phyloP scores from a whole-genome alignment of 2,888 invertebrate species.

The Eremobia ochroleuca region DNA sequence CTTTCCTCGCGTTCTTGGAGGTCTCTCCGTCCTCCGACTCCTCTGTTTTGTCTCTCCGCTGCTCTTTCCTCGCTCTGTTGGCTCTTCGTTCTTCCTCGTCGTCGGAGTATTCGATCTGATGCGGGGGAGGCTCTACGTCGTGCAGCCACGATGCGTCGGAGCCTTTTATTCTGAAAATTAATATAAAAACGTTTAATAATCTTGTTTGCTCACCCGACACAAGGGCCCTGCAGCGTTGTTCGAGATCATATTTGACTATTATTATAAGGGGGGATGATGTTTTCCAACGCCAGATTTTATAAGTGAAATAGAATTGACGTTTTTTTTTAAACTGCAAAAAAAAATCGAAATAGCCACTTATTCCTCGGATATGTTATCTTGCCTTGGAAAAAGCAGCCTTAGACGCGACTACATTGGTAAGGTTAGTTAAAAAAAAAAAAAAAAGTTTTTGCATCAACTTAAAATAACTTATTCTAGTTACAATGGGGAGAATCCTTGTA shows the following conservation, averaged over 20 bases:
- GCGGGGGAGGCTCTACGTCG: slow-evolving; percentile 95
- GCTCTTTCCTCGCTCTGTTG: slow-evolving; percentile 81
- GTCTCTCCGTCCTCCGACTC: slow-evolving; percentile 79
- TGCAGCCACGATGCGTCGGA: slow-evolving; percentile 97
- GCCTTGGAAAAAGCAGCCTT: background rate
- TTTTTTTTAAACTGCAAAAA: background rate
- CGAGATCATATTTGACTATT: background rate
- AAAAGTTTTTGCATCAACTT: too few relatives aligned
- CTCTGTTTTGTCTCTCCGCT: slow-evolving; percentile 73
- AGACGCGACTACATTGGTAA: background rate
- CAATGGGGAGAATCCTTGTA: too few relatives aligned
- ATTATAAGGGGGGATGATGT: background rate
- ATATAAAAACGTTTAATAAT: background rate
- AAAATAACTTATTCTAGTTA: too few relatives aligned
- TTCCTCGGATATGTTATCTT: background rate
- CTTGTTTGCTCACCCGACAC: background rate
- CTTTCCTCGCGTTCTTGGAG: slow-evolving; percentile 76
- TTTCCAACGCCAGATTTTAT: background rate
- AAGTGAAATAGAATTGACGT: background rate
- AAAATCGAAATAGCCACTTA: background rate
- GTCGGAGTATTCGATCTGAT: slow-evolving; percentile 95
- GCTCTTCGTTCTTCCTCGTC: slow-evolving; percentile 95
- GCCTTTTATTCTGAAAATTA: slow-evolving; percentile 93
- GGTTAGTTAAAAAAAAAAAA: too few relatives aligned
- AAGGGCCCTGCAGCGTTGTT: background rate